Percentiles rank a stretch among this genome's conserved stretches.
Evolutionary conservation across 2,888 invertebrate species (phyloP).

Genomic region (Drosophila fulvimacula): DNA sequence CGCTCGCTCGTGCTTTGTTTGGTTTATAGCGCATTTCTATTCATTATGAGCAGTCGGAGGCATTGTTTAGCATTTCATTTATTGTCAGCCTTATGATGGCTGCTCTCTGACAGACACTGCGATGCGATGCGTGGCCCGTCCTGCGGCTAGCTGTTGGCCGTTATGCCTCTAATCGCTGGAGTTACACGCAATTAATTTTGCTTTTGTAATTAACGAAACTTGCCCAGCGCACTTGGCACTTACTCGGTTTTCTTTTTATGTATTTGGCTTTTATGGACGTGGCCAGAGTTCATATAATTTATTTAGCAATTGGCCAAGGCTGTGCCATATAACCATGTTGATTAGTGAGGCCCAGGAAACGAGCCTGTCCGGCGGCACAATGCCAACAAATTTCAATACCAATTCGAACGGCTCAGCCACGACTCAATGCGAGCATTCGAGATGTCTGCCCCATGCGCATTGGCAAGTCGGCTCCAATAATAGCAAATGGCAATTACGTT

Average conservation of each 20-base stretch:
- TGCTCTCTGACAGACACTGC: neutral
- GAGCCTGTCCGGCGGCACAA: conserved; percentile 31
- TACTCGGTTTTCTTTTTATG: conserved; percentile 60
- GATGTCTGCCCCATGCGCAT: conserved; percentile 42
- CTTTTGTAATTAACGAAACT: conserved; percentile 73
- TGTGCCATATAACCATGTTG: conserved; percentile 27
- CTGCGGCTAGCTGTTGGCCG: conserved; percentile 28
- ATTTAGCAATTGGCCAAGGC: conserved; percentile 43
- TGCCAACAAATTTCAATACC: conserved; percentile 64
- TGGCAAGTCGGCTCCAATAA: conserved; percentile 61
- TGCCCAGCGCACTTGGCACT: conserved; percentile 32
- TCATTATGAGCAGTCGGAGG: conserved; percentile 71
- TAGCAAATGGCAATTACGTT: conserved; percentile 68
- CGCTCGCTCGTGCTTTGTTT: conserved; percentile 22
- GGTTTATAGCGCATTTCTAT: conserved; percentile 77
- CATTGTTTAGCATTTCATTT: conserved; percentile 72
- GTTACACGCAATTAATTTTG: conserved; percentile 79
- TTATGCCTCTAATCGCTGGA: conserved; percentile 62
- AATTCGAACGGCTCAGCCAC: conserved; percentile 42
- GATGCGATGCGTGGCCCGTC: conserved; percentile 5
- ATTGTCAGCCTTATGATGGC: conserved; percentile 61
- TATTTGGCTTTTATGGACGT: conserved; percentile 65
- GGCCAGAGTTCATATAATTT: conserved; percentile 67
- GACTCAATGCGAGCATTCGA: conserved; percentile 37
- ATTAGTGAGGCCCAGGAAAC: conserved; percentile 46